Conservation (phyloP, 2,113 vertebrate species). For the Mormyrus lacerda region DNA sequence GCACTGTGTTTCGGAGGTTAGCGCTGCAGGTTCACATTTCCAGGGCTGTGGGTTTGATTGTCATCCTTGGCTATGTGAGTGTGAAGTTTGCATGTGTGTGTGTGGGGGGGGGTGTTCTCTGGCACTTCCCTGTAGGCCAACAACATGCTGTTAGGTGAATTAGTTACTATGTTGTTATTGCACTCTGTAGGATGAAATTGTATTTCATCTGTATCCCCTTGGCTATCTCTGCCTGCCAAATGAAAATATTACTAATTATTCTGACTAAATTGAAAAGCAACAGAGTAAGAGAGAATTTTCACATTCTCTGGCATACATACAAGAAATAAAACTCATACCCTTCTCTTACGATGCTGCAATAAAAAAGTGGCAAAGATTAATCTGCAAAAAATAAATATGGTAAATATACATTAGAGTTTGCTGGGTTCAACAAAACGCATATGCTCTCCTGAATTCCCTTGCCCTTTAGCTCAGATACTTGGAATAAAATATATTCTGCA, state of each 20-base stretch:
- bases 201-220: background rate
- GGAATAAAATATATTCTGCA: background rate
- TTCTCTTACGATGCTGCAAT: background rate
- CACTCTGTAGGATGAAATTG: background rate
- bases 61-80: background rate
- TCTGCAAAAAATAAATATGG: background rate
- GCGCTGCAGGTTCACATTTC: background rate
- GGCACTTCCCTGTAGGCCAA: background rate
- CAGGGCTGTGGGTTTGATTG: background rate
- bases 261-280: slow-evolving; percentile 1
- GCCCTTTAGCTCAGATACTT: background rate
- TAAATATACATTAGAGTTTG: background rate
- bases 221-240: background rate
- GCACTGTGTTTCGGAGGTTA: background rate
- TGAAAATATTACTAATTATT: background rate
- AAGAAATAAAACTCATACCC: background rate
- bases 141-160: background rate
- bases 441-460: background rate
- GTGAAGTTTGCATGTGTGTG: background rate
- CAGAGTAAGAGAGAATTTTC: background rate
- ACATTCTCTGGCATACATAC: background rate
- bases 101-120: background rate
- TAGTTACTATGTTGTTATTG: background rate
- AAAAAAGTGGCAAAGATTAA: background rate
- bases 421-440: background rate